Evolutionary conservation across 2,888 invertebrate species (phyloP), one percentile per base, ranked within the genome.

Genomic region (Gastrophysa polygoni): DNA sequence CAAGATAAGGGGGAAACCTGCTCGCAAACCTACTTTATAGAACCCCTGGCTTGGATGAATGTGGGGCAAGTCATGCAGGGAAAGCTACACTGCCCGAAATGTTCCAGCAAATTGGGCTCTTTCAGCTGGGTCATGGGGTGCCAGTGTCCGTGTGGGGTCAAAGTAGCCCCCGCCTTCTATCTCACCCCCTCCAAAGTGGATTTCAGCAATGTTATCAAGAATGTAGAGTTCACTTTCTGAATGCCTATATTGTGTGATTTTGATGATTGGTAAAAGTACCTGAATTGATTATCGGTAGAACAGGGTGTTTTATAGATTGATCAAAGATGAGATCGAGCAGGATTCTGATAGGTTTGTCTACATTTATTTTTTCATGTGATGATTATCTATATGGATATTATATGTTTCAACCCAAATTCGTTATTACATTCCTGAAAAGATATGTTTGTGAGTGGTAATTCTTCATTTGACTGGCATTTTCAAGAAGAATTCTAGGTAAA

Each of bases 41-140:
- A 96, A 82, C 96, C 96, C 0, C 85, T 96, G 76, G 84, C 88
- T 10, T 96, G 96, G 96, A 96, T 96, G 95, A 84, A 88, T 73
- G 88, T 91, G 48, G 34, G 59, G 5, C 58, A 61, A 43, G 55
- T 57, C 4, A 85, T 89, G 11, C 89, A 91, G 75, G 95, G 95
- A 38, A 95, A 95, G 81, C 85, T 96, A 66, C 86, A 89, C 80
- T 92, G 96, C 80, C 93, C 95, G 49, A 92, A 93, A 79, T 96
- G 96, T 77, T 84, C 84, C 62, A 87, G 88, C 64, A 95, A 96
- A 82, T 84, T 96, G 64, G 96, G 96, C 24, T 93, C 92, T 61
- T 96, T 92, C 79, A 94, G 92, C 79, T 96, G 96, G 96, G 86
- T 92, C 62, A 91, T 91, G 87, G 93, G 94, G 57, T 94, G 93